These are phyloP conservation scores for Eulemur mongoz DNA, from an alignment of 2,797 vertebrate genomes.

Conservation along the genomic window DNA sequence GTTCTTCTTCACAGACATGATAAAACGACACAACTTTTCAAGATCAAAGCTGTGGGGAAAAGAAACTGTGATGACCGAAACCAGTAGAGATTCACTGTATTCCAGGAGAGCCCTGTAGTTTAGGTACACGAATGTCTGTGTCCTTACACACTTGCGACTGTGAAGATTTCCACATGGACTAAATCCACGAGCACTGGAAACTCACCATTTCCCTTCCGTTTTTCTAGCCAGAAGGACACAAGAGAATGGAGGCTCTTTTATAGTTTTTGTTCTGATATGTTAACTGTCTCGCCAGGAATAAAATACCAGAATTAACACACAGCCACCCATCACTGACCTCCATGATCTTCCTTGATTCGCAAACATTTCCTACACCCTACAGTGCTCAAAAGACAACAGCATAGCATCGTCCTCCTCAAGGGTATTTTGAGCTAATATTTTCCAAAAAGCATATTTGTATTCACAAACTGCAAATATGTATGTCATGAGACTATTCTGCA, in stretches of 20 bases:
- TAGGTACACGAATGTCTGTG: rapidly evolving
- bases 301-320: rapidly evolving
- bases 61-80: rapidly evolving
- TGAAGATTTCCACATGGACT: rapidly evolving
- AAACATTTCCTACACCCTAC: rapidly evolving
- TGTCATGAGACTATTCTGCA: neutral
- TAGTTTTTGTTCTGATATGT: rapidly evolving
- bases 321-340: rapidly evolving
- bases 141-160: rapidly evolving
- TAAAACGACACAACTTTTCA: conserved; percentile 98
- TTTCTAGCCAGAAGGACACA: neutral
- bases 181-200: rapidly evolving
- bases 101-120: neutral
- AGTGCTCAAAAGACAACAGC: too few relatives aligned
- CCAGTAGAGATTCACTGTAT: rapidly evolving
- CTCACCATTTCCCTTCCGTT: rapidly evolving
- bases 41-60: conserved; percentile 92
- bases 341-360: rapidly evolving
- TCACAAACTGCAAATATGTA: neutral
- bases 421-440: neutral
- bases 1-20: conserved; percentile 99
- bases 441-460: neutral
- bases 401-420: neutral
- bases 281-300: rapidly evolving
- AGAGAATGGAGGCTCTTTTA: rapidly evolving